Percentiles rank a stretch among this genome's conserved stretches.
Conservation (phyloP, 1,140 invertebrate species). For the Ericerus pela region DNA sequence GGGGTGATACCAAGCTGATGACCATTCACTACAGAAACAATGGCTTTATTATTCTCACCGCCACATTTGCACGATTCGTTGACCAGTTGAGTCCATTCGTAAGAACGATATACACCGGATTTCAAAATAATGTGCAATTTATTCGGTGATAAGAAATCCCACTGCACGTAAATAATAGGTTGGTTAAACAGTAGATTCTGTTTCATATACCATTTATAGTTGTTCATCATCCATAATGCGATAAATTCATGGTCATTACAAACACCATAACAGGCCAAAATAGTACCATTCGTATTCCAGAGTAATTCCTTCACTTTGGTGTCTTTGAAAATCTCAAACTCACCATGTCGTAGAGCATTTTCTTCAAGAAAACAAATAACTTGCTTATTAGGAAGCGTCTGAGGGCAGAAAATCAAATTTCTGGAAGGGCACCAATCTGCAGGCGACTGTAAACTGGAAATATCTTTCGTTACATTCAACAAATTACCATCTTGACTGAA, state of each 20-base stretch:
- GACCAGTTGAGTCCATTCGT: not conserved
- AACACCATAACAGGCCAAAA: not conserved
- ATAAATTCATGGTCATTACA: not conserved
- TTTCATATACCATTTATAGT: conserved; percentile 1
- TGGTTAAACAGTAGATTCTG: not conserved
- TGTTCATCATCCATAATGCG: not conserved
- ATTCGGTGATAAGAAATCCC: not conserved
- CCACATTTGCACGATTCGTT: no score
- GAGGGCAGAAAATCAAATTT: conserved; percentile 57
- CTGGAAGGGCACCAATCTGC: conserved; percentile 67
- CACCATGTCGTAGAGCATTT: conserved; percentile 76
- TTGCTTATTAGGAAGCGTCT: conserved; percentile 47
- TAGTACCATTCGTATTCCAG: not conserved
- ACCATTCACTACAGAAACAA: not conserved
- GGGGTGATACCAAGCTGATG: not conserved
- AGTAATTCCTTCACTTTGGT: conserved; percentile 24
- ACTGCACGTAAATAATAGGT: not conserved
- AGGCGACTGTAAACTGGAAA: conserved; percentile 35
- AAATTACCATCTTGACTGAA: conserved; percentile 57
- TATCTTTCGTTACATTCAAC: conserved; percentile 52
- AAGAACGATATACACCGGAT: not conserved
- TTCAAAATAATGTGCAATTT: not conserved
- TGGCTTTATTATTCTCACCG: no score
- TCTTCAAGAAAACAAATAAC: conserved; percentile 77
- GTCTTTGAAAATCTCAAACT: conserved; percentile 52